Percentiles rank a stretch among this genome's conserved stretches.
Conservation (phyloP, 1,140 invertebrate genomes). For the Conus betulinus region DNA sequence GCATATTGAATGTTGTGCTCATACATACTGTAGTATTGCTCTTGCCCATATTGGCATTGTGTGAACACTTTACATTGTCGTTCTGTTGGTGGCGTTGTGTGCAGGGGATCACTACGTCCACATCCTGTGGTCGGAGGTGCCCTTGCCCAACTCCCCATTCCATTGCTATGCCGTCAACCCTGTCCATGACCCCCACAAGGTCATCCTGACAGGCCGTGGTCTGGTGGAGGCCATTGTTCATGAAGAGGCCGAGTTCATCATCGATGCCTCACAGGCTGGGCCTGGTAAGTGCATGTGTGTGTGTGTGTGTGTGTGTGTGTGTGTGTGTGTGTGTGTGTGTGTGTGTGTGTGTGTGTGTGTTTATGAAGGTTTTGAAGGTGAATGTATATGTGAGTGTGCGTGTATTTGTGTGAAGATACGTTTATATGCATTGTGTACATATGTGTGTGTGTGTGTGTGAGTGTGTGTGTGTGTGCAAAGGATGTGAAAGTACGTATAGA, state of each 20-base stretch:
- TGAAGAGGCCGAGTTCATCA: constrained; percentile 94
- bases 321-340: neutral
- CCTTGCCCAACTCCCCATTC: constrained; percentile 77
- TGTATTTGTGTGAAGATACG: neutral
- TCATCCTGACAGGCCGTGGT: constrained; percentile 88
- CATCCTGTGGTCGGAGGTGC: constrained; percentile 79
- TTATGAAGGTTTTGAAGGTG: neutral
- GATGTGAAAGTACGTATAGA: neutral
- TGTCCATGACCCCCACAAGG: constrained; percentile 65
- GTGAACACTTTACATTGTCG: no score
- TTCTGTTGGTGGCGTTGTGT: neutral
- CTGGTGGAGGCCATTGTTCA: constrained; percentile 90
- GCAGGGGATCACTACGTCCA: constrained; percentile 78
- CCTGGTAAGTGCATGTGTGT: constrained; percentile 14
- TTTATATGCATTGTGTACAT: neutral
- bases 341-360: neutral
- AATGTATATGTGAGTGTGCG: neutral
- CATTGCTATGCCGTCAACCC: constrained; percentile 63
- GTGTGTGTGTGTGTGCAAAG: neutral
- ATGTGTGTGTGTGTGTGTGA: neutral
- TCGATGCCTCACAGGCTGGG: constrained; percentile 90
- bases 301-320: neutral
- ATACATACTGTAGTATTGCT: no score
- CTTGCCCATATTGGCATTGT: no score
- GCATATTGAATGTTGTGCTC: no score